Evolutionary conservation across 2,113 vertebrate genomes (phyloP).

Genomic region (Syrrhaptes paradoxus): DNA sequence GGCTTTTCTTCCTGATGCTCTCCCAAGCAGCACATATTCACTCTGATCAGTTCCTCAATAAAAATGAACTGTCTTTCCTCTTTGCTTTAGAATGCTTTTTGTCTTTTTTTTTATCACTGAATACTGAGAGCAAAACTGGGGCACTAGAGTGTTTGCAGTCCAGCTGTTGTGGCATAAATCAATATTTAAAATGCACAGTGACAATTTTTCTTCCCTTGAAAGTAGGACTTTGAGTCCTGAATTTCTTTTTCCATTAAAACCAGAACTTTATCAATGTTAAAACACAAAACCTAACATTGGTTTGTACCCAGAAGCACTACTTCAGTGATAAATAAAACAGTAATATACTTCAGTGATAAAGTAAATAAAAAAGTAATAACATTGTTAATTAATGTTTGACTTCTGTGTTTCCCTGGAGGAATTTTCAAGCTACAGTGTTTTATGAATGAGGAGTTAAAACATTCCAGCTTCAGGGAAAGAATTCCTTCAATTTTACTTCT

Average conservation of each 20-base stretch:
- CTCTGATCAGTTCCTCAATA: slow-evolving; percentile 1
- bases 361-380: slow-evolving; percentile 24
- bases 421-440: slow-evolving; percentile 21
- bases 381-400: slow-evolving; percentile 27
- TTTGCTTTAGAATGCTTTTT: slow-evolving; percentile 35
- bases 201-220: slow-evolving; percentile 38
- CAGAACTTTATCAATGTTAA: neutral
- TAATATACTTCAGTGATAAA: neutral
- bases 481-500: neutral
- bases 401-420: neutral
- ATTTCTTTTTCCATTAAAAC: slow-evolving; percentile 58
- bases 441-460: slow-evolving; percentile 9
- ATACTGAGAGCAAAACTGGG: slow-evolving; percentile 46
- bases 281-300: neutral
- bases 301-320: slow-evolving; percentile 12
- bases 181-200: slow-evolving; percentile 62
- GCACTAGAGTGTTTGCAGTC: slow-evolving; percentile 9
- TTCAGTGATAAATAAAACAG: neutral
- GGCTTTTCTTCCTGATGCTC: neutral
- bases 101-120: neutral
- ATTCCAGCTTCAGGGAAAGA: neutral
- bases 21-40: neutral
- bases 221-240: neutral
- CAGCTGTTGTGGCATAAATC: slow-evolving; percentile 55
- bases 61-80: slow-evolving; percentile 38